These are phyloP conservation scores for Catharus minimus DNA, from an alignment of 2,113 vertebrate species.

Conservation along the genomic window DNA sequence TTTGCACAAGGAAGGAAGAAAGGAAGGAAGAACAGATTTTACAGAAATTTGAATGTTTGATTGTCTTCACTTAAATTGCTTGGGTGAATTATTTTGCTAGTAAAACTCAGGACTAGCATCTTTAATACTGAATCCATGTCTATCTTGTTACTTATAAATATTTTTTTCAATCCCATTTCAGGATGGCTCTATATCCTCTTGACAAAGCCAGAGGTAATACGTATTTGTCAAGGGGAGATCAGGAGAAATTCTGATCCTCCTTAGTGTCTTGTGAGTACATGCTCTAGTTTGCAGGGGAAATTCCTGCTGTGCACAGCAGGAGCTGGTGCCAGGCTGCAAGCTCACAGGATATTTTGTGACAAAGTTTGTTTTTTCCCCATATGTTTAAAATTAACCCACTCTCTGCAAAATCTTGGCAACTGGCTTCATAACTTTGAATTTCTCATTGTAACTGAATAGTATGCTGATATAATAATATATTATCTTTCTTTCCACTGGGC, in stretches of 20 bases:
- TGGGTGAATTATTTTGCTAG: neutral
- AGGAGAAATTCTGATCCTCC: conserved; percentile 27
- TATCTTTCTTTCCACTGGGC: neutral
- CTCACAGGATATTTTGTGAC: neutral
- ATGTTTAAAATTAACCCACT: conserved; percentile 14
- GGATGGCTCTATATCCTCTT: neutral
- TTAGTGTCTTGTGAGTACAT: neutral
- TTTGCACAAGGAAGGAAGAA: neutral
- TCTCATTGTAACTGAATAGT: neutral
- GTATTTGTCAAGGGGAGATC: neutral
- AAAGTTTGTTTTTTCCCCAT: neutral
- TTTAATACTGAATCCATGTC: neutral
- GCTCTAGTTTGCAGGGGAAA: conserved; percentile 19
- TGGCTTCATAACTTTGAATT: neutral
- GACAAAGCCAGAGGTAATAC: conserved; percentile 10
- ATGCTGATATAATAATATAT: neutral
- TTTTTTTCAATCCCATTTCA: neutral
- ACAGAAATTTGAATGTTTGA: neutral
- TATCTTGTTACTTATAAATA: neutral
- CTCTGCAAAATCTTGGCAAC: neutral
- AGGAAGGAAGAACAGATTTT: neutral
- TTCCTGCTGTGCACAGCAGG: conserved; percentile 67
- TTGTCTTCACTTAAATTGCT: neutral
- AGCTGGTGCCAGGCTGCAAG: conserved; percentile 53
- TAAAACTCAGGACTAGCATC: neutral